These are phyloP conservation scores for Tauraco erythrolophus DNA, from an alignment of 2,113 vertebrate genomes.

Conservation along the genomic window DNA sequence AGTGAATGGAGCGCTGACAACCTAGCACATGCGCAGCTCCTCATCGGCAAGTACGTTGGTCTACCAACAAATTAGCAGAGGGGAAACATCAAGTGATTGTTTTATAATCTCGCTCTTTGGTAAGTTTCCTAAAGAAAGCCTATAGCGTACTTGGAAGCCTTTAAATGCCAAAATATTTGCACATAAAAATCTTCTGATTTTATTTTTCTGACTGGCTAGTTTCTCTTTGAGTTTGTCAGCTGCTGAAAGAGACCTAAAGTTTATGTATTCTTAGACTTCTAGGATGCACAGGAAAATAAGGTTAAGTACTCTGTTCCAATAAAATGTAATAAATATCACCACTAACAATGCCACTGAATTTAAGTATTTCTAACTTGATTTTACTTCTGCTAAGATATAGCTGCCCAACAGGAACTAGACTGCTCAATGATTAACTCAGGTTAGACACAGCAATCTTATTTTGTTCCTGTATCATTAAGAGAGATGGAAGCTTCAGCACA, in stretches of 20 bases:
- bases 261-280: not conserved
- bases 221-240: not conserved
- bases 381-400: not conserved
- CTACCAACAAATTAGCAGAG: not conserved
- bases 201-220: not conserved
- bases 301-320: not conserved
- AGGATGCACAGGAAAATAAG: not conserved
- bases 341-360: not conserved
- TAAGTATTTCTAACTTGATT: not conserved
- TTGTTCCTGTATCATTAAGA: not conserved
- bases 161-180: not conserved
- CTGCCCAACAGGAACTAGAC: not conserved
- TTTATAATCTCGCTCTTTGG: not conserved
- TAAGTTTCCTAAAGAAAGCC: not conserved
- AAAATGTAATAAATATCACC: not conserved
- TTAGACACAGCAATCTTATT: not conserved
- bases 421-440: not conserved
- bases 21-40: not conserved
- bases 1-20: not conserved
- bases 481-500: not conserved
- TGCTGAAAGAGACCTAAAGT: not conserved
- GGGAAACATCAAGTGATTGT: not conserved
- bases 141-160: not conserved
- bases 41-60: not conserved
- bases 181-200: not conserved